Percentiles rank a stretch among this genome's conserved stretches.
Conservation (phyloP, 1,140 invertebrate genomes). For the Ganaspis sp. region DNA sequence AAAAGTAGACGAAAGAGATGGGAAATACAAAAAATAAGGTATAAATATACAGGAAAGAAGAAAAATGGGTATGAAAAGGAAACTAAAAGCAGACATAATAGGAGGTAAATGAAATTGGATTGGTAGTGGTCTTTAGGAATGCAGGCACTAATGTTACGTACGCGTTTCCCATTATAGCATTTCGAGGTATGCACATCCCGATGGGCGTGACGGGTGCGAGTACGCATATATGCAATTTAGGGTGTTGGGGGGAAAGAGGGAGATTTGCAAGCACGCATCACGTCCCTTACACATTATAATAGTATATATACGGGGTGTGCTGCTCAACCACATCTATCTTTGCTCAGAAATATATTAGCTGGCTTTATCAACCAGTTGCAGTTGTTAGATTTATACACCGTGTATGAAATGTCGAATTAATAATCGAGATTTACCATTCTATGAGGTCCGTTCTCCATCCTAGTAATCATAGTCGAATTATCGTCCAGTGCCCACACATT, state of each 20-base stretch:
- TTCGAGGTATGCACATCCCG: constrained; percentile 11
- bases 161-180: constrained; percentile 28
- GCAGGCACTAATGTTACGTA: constrained; percentile 28
- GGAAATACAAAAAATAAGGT: too few species aligned
- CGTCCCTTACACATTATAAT: constrained; percentile 29
- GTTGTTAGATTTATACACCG: constrained; percentile 44
- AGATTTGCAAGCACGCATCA: constrained; percentile 31
- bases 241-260: background rate
- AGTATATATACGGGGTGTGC: constrained; percentile 13
- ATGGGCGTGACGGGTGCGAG: constrained; percentile 27
- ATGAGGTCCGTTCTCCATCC: constrained; percentile 36
- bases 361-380: constrained; percentile 44
- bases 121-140: constrained; percentile 19
- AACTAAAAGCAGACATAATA: background rate
- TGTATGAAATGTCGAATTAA: constrained; percentile 54
- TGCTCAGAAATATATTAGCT: constrained; percentile 36
- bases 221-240: constrained; percentile 28
- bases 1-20: too few species aligned
- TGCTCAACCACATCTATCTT: constrained; percentile 30
- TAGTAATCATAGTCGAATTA: constrained; percentile 37
- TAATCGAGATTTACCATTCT: constrained; percentile 55
- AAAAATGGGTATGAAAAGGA: background rate
- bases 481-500: constrained; percentile 3
- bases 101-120: background rate
- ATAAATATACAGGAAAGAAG: background rate